Percentiles rank a stretch among this genome's conserved stretches.
Evolutionary conservation across 1,140 invertebrate species (phyloP).

Genomic region (Polyergus mexicanus): DNA sequence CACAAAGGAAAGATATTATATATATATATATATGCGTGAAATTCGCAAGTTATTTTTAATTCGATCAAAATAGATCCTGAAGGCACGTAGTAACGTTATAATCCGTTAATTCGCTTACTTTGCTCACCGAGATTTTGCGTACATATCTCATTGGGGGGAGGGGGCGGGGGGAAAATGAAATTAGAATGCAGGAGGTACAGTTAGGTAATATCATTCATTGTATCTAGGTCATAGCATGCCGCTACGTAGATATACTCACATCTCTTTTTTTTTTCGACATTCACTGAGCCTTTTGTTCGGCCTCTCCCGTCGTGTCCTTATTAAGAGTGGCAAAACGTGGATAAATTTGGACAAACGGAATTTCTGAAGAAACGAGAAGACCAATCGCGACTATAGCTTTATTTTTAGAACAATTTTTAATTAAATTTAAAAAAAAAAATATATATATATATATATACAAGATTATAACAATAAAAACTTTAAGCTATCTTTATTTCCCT

Average conservation of each 20-base stretch:
- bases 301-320: conserved; percentile 24
- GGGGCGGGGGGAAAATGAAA: too few relatives aligned
- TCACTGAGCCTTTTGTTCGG: conserved; percentile 57
- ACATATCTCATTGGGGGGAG: too few relatives aligned
- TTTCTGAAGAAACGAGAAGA: neutral
- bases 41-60: neutral
- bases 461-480: neutral
- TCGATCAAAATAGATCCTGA: neutral
- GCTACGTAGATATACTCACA: conserved; percentile 67
- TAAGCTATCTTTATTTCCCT: neutral
- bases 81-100: neutral
- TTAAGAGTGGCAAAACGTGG: conserved; percentile 39
- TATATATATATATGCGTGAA: neutral
- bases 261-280: conserved; percentile 62
- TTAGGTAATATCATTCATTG: conserved; percentile 45
- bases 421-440: neutral
- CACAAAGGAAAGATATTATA: neutral
- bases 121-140: neutral
- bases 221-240: conserved; percentile 43
- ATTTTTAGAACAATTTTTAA: neutral
- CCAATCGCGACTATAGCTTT: neutral
- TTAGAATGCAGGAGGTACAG: conserved; percentile 24
- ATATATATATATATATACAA: neutral
- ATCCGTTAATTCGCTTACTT: neutral
- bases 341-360: neutral